Percentiles rank a stretch among this genome's conserved stretches.
These are phyloP conservation scores for Melanotaenia boesemani DNA, from an alignment of 2,797 vertebrate species.

Conservation along the genomic window DNA sequence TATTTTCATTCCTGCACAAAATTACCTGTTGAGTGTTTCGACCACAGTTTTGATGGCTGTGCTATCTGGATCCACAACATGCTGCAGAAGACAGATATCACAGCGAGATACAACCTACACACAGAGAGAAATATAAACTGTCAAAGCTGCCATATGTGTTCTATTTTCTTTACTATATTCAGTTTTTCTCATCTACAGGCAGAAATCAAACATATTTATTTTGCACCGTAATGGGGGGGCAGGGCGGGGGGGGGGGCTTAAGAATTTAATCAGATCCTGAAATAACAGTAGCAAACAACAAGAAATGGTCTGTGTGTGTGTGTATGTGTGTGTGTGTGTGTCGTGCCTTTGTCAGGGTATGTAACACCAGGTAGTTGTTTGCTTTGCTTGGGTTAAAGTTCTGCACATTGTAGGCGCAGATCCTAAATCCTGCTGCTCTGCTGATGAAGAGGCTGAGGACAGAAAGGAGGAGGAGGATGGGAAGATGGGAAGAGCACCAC, in stretches of 20 bases:
- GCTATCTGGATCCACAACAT: constrained; percentile 51
- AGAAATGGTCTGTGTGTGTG: neutral
- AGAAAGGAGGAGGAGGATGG: constrained; percentile 23
- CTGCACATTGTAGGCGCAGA: constrained; percentile 71
- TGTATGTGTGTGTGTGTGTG: constrained; percentile 26
- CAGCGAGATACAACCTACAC: constrained; percentile 66
- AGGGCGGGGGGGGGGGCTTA: too few species aligned
- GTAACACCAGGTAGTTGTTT: constrained; percentile 7
- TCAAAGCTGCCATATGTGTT: too few species aligned
- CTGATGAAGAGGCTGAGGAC: neutral
- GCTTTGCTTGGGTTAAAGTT: constrained; percentile 14
- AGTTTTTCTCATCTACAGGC: too few species aligned
- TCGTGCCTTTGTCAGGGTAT: constrained; percentile 60
- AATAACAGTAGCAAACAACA: neutral
- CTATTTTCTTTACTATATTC: too few species aligned
- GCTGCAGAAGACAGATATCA: constrained; percentile 67
- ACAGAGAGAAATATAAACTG: neutral
- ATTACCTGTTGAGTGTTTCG: constrained; percentile 66
- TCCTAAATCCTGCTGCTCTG: constrained; percentile 42
- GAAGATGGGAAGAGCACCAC: constrained; percentile 19
- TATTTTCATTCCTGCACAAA: neutral
- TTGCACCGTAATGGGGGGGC: too few species aligned
- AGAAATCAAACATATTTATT: too few species aligned
- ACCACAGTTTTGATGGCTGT: constrained; percentile 29
- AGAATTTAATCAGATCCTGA: too few species aligned